Base-by-base conservation (phyloP, 2,888 invertebrate species). In the Dermolepida albohirtum region DNA sequence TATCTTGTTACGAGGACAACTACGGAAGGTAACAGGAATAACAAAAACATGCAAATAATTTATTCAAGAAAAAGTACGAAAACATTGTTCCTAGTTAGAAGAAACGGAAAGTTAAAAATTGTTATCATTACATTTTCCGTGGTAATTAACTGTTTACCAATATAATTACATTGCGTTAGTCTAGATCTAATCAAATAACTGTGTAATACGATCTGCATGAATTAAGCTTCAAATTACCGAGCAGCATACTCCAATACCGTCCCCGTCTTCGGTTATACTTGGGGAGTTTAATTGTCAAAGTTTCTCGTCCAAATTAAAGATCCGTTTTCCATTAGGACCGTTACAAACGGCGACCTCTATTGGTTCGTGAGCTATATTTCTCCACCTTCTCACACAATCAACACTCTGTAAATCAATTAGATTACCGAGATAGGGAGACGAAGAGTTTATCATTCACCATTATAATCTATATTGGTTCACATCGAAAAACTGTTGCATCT, bases 231-330 rank as follows among this genome's bases (percentile, higher is more conserved):
- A 68, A 70, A 71, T 71, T 70, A 68, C 59, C 59, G 52, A 50
- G 51, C 66, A 69, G 57, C 67, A 66, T 70, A 71, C 68, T 67
- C 70, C 66, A 68, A 67, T 67, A 71, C 64, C 67, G 66, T 62
- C 64, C 67, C 66, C 44, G 17, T 59, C 59, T 62, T 16, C 43
- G 59, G 34, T 12, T 62, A 62, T 8, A 39, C 49, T 59, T 29
- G n/a, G 47, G 66, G 67, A 72, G 69, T 69, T 72, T 72, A 72
- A 72, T 69, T 70, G 70, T 72, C 67, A 65, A 72, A 72, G 70
- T 72, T 72, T 68, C 67, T 68, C 66, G 64, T 67, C 67, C 68
- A 70, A 70, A 70, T 71, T 71, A 71, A 64, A 64, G 71, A 71
- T 71, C 70, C 68, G 68, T 59, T 66, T 50, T 50, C 66, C 70